Base-by-base conservation (phyloP, 2,888 invertebrate genomes). In the Caenorhabditis becei region DNA sequence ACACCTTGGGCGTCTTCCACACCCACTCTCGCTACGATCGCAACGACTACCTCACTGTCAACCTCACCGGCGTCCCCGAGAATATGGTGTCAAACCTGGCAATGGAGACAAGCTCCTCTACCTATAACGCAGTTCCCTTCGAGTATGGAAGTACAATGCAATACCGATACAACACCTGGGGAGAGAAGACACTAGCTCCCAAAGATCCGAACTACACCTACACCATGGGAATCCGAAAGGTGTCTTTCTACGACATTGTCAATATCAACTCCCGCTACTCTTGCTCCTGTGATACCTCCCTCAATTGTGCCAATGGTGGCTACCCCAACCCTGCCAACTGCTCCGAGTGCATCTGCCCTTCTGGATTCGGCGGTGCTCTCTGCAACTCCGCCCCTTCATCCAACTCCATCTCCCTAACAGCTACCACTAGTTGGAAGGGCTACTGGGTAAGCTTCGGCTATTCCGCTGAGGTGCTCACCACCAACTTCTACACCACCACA, bases 1-100 rank as follows among this genome's bases (percentile, higher is more conserved):
- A 90, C 75, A 86, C 89, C 5, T 72, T 90, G 18, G 87, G 90
- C 2, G 82, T 90, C 75, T 90, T 87, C 83, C 90, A 90, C 70
- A 84, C 83, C n/a, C 90, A 90, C 37, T 83, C 87, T 0, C 69
- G 90, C 14, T 78, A 83, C 41, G 90, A 90, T 67, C 74, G 89
- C 56, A 86, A 88, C 51, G 32, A 77, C 20, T 84, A 67, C 53
- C 78, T 89, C 23, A 63, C 35, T 5, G 51, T 89, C 20, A 67
- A 84, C 63, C 58, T 80, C 28, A 69, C 72, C 11, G 82, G 80
- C 51, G 78, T 88, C 2, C 63, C 63, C 0, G 77, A 70, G 7
- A 58, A 67, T 10, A 67, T 67, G 67, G 3, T 77, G 10, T 53
- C 20, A n/a, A 77, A 77, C 28, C 24, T 70, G 37, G 54, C 51